These are phyloP conservation scores for Distichodus sexfasciatus DNA, from an alignment of 2,797 vertebrate species.

Conservation along the genomic window DNA sequence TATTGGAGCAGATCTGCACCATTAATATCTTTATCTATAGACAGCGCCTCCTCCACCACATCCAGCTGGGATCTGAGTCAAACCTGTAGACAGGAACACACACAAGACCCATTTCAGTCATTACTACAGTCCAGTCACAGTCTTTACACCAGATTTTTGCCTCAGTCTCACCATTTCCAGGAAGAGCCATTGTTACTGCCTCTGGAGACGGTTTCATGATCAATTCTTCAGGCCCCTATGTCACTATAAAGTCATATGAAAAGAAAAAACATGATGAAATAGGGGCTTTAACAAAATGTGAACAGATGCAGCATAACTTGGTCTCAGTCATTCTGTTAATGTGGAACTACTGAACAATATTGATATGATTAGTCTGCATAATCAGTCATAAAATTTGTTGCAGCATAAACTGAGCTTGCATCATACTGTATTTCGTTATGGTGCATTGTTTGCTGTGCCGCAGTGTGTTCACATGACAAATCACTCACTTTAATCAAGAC, in stretches of 20 bases:
- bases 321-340: not conserved
- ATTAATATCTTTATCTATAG: slow-evolving; percentile 73
- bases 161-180: slow-evolving; percentile 52
- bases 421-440: too few species aligned
- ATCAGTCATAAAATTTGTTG: too few species aligned
- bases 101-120: too few species aligned
- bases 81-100: slow-evolving; percentile 71
- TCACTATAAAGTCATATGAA: not conserved
- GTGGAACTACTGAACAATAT: too few species aligned
- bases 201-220: slow-evolving; percentile 56
- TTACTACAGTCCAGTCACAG: too few species aligned
- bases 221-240: slow-evolving; percentile 22
- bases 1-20: slow-evolving; percentile 78
- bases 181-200: slow-evolving; percentile 17
- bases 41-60: slow-evolving; percentile 77
- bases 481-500: too few species aligned
- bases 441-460: too few species aligned
- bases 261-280: not conserved
- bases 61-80: slow-evolving; percentile 78
- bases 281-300: not conserved
- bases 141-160: too few species aligned
- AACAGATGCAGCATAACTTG: not conserved
- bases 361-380: too few species aligned
- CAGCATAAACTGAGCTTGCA: too few species aligned
- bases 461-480: too few species aligned